Percentiles rank a stretch among this genome's conserved stretches.
Conservation (phyloP, 1,140 invertebrate species). For the Leptinotarsa texana region DNA sequence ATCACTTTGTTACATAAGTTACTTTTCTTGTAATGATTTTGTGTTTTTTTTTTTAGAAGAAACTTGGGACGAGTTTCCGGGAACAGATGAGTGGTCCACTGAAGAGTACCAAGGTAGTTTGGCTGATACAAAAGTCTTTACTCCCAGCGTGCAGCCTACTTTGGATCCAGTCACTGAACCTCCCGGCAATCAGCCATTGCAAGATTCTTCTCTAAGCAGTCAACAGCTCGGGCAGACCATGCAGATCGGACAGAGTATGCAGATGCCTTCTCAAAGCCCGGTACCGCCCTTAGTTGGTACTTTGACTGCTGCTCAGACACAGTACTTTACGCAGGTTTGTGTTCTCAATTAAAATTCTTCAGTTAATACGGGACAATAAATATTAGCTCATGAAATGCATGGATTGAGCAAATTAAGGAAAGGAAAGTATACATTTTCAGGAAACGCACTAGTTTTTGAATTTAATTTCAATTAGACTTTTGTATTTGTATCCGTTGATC, state of each 20-base stretch:
- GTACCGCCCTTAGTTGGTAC: slow-evolving; percentile 51
- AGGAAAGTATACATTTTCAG: too few relatives aligned
- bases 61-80: slow-evolving; percentile 59
- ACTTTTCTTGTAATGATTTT: neutral
- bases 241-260: slow-evolving; percentile 32
- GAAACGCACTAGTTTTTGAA: too few relatives aligned
- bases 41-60: slow-evolving; percentile 43
- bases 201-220: neutral
- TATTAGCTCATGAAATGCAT: too few relatives aligned
- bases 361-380: neutral
- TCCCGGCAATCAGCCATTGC: neutral
- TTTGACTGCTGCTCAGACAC: slow-evolving; percentile 70
- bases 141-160: slow-evolving; percentile 63
- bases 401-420: too few relatives aligned
- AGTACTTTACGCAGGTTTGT: slow-evolving; percentile 65
- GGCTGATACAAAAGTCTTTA: slow-evolving; percentile 93
- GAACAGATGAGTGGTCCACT: slow-evolving; percentile 88
- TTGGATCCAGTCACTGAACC: slow-evolving; percentile 30
- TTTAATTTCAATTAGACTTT: too few relatives aligned
- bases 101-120: slow-evolving; percentile 92
- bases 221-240: slow-evolving; percentile 34
- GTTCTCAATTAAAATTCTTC: neutral
- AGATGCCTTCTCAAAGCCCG: slow-evolving; percentile 46
- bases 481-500: too few relatives aligned
- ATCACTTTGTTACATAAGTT: too few relatives aligned